Percentiles rank a stretch among this genome's conserved stretches.
phyloP scores from a whole-genome alignment of 2,113 vertebrate genomes.

The Istiophorus platypterus region DNA sequence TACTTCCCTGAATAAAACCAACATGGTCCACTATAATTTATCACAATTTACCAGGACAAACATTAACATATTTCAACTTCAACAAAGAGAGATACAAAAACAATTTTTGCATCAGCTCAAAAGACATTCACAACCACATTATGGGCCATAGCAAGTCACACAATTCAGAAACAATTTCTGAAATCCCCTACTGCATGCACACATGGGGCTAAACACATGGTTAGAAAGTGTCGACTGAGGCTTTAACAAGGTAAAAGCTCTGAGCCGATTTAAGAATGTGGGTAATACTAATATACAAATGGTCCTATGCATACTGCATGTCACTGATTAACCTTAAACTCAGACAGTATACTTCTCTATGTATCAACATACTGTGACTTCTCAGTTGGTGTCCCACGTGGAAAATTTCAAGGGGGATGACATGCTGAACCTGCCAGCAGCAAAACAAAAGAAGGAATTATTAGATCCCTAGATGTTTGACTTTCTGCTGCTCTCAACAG shows the following conservation, averaged over 20 bases:
- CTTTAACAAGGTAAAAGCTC: conserved; percentile 36
- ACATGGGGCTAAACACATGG: conserved; percentile 20
- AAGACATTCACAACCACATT: conserved; percentile 24
- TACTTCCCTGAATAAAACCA: conserved; percentile 45
- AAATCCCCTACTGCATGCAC: conserved; percentile 27
- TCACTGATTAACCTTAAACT: conserved; percentile 4
- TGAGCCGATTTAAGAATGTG: conserved; percentile 34
- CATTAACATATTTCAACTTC: conserved; percentile 38
- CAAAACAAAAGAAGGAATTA: conserved; percentile 63
- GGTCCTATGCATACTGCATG: neutral
- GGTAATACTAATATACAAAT: conserved; percentile 12
- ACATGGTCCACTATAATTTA: conserved; percentile 37
- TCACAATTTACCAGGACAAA: conserved; percentile 44
- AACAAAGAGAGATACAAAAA: conserved; percentile 25
- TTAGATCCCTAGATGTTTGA: conserved; percentile 63
- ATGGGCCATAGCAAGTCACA: conserved; percentile 12
- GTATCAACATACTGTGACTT: conserved; percentile 3
- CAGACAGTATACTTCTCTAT: too few species aligned
- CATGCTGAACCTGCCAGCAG: conserved; percentile 25
- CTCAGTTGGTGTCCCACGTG: neutral
- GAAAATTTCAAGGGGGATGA: conserved; percentile 16
- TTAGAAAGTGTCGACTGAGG: conserved; percentile 24
- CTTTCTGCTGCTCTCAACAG: conserved; percentile 62
- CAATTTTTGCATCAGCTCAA: conserved; percentile 2
- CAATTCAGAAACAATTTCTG: conserved; percentile 37